Percentiles rank a stretch among this genome's conserved stretches.
These are phyloP conservation scores for Muntiacus reevesi DNA, from an alignment of 2,113 vertebrate genomes.

Conservation along the genomic window DNA sequence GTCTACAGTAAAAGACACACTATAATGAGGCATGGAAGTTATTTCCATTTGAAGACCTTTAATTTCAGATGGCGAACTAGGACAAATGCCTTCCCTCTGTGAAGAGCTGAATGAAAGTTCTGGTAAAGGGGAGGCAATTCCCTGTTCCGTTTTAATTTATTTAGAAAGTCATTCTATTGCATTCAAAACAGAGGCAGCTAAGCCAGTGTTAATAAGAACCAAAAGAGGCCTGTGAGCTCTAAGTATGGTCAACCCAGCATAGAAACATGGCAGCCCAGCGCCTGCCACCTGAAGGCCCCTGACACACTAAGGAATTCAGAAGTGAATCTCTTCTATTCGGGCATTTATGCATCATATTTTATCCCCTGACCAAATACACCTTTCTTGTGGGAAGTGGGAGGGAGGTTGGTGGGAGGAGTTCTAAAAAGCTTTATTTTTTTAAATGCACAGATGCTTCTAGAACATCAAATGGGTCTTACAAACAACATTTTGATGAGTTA, in stretches of 20 bases:
- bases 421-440: neutral
- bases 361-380: neutral
- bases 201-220: neutral
- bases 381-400: neutral
- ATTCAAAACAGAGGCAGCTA: neutral
- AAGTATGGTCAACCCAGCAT: neutral
- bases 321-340: neutral
- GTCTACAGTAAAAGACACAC: neutral
- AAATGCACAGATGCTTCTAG: conserved; percentile 18
- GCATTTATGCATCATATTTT: neutral
- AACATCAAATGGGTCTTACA: conserved; percentile 63
- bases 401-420: neutral
- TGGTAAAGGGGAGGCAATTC: neutral
- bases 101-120: conserved; percentile 30
- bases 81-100: neutral
- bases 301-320: neutral
- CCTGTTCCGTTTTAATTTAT: neutral
- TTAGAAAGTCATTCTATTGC: neutral
- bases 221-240: neutral
- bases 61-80: neutral
- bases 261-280: neutral
- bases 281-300: neutral
- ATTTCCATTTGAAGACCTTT: neutral
- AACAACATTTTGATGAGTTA: conserved; percentile 65
- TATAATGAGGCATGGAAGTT: neutral